These are phyloP conservation scores for Petrocephalus schoutedeni DNA, from an alignment of 2,797 vertebrate species.

Conservation along the genomic window DNA sequence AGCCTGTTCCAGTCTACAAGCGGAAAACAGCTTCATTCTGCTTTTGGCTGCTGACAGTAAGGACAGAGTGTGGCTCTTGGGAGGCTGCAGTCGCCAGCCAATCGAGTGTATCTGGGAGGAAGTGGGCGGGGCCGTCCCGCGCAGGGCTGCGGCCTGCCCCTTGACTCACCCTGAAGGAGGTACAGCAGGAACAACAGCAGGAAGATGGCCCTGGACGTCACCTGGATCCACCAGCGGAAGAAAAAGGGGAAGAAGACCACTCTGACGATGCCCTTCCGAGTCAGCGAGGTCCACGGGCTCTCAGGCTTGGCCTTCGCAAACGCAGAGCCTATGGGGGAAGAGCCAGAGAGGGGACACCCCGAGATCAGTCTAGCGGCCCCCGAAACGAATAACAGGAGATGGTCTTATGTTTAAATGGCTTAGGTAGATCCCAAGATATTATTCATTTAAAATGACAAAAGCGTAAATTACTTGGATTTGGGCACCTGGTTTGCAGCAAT, in stretches of 20 bases:
- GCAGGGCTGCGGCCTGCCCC: not conserved
- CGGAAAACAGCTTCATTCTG: not conserved
- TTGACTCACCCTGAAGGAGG: conserved; percentile 80
- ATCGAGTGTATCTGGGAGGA: not conserved
- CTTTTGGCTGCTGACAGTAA: not conserved
- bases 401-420: not conserved
- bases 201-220: conserved; percentile 89
- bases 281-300: conserved; percentile 94
- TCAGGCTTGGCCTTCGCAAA: conserved; percentile 98
- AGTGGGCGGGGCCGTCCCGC: not conserved
- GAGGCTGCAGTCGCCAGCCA: not conserved
- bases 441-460: not conserved
- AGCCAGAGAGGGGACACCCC: not conserved
- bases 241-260: conserved; percentile 97
- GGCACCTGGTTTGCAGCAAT: not conserved
- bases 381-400: not conserved
- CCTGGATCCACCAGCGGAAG: conserved; percentile 96
- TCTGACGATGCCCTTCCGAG: conserved; percentile 90
- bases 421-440: not conserved
- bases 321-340: conserved; percentile 72
- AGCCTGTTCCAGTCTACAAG: not conserved
- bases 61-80: not conserved
- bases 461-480: not conserved
- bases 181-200: conserved; percentile 86
- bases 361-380: not conserved